Evolutionary conservation across 2,888 invertebrate genomes (phyloP).

Genomic region (Volucella inanis): DNA sequence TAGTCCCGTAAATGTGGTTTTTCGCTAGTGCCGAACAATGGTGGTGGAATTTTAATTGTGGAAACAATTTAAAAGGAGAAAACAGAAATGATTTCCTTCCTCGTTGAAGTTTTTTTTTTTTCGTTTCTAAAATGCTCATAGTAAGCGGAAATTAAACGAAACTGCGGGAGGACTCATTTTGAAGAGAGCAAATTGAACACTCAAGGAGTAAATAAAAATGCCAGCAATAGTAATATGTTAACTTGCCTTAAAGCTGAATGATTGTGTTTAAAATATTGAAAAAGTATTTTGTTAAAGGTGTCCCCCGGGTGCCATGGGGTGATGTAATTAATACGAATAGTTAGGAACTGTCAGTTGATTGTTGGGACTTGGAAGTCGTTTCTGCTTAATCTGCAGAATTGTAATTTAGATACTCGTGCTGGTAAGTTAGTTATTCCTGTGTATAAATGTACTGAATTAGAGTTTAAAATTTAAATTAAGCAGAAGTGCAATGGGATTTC

Average conservation of each 20-base stretch:
- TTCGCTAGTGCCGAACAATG: background rate
- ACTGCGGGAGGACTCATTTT: background rate
- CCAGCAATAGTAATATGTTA: slow-evolving; percentile 20
- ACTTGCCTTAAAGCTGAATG: slow-evolving; percentile 7
- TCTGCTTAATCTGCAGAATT: slow-evolving; percentile 4
- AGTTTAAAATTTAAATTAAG: too few species aligned
- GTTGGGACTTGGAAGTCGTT: background rate
- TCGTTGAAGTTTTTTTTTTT: slow-evolving; percentile 6
- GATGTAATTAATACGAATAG: slow-evolving; percentile 3
- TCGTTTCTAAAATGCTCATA: background rate
- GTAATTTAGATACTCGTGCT: background rate
- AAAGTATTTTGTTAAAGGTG: background rate
- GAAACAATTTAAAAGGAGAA: slow-evolving; percentile 56
- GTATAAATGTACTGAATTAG: too few species aligned
- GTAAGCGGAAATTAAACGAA: slow-evolving; percentile 72
- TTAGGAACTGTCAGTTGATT: slow-evolving; percentile 3
- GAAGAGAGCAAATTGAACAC: slow-evolving; percentile 4
- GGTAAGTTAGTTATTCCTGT: too few species aligned
- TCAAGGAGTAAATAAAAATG: slow-evolving; percentile 21
- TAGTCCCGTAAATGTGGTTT: slow-evolving; percentile 13
- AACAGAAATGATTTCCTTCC: slow-evolving; percentile 44
- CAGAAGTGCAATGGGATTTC: too few species aligned
- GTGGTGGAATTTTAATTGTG: slow-evolving; percentile 69
- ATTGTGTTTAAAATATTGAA: slow-evolving; percentile 20
- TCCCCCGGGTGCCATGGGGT: background rate